Conservation (phyloP, 1,140 invertebrate genomes). For the Muscidifurax raptorellus region DNA sequence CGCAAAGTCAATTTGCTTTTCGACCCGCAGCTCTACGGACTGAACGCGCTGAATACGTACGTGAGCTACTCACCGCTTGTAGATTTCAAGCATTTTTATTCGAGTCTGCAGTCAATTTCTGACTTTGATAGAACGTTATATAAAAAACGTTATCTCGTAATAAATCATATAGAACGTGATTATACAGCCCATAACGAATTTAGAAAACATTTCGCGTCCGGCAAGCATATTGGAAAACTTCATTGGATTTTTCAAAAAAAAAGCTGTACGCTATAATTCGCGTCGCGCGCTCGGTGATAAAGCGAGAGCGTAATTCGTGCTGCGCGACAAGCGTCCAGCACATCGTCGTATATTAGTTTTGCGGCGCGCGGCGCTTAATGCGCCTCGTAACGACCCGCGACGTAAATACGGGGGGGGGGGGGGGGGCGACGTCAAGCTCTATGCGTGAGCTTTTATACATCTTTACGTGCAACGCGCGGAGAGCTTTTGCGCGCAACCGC, state of each 20-base stretch:
- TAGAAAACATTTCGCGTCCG: background rate
- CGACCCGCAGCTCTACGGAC: background rate
- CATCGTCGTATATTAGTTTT: slow-evolving; percentile 55
- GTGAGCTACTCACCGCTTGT: background rate
- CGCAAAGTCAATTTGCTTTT: background rate
- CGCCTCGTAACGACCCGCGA: slow-evolving; percentile 57
- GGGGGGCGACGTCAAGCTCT: slow-evolving; percentile 49
- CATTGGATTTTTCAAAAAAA: slow-evolving; percentile 27
- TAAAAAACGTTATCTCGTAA: no score
- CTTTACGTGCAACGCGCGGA: background rate
- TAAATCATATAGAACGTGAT: background rate
- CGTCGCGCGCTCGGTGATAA: background rate
- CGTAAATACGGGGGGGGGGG: slow-evolving; percentile 62
- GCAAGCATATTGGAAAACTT: background rate
- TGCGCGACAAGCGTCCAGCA: slow-evolving; percentile 15
- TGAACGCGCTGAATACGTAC: background rate
- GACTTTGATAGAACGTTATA: background rate
- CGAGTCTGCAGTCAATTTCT: background rate
- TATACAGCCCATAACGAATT: background rate
- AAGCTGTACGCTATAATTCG: background rate
- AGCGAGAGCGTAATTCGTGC: slow-evolving; percentile 36
- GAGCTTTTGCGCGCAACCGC: background rate
- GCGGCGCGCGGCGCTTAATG: slow-evolving; percentile 56
- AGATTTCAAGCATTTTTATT: background rate
- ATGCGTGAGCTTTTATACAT: background rate